Evolutionary conservation across 2,888 invertebrate genomes (phyloP).

Genomic region (Diploptera punctata): DNA sequence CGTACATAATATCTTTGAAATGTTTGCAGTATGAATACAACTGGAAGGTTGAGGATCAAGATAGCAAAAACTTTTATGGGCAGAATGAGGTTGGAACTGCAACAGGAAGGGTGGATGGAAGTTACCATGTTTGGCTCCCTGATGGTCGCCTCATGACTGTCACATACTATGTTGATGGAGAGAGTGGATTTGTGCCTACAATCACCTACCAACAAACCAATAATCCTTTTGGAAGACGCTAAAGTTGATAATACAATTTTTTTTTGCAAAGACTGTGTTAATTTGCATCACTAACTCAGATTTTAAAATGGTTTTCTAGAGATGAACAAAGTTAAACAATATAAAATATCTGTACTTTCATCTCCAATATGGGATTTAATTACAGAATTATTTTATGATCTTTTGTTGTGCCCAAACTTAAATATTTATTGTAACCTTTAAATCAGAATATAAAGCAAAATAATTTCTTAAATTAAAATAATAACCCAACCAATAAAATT

Average conservation of each 20-base stretch:
- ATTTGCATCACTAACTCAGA: background rate
- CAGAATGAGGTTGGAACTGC: slow-evolving; percentile 71
- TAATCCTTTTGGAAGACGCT: slow-evolving; percentile 57
- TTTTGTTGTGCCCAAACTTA: too few species aligned
- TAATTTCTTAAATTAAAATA: too few species aligned
- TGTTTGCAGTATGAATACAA: slow-evolving; percentile 71
- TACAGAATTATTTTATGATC: too few species aligned
- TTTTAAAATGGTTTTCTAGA: too few species aligned
- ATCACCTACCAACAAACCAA: slow-evolving; percentile 69
- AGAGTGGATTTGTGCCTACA: slow-evolving; percentile 75
- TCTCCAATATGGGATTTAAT: too few species aligned
- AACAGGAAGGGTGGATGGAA: slow-evolving; percentile 68
- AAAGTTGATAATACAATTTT: background rate
- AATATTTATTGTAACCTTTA: too few species aligned
- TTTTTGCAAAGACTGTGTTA: background rate
- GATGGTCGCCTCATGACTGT: slow-evolving; percentile 77
- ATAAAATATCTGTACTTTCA: too few species aligned
- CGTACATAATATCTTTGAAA: too few species aligned
- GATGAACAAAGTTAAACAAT: too few species aligned
- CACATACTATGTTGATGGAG: slow-evolving; percentile 72
- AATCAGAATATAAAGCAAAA: too few species aligned
- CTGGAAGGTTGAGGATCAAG: slow-evolving; percentile 75
- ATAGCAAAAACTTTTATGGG: slow-evolving; percentile 71
- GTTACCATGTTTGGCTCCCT: slow-evolving; percentile 71
- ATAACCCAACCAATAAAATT: too few species aligned